These are phyloP conservation scores for Drosophila lacertosa DNA, from an alignment of 1,140 invertebrate species.

Conservation along the genomic window DNA sequence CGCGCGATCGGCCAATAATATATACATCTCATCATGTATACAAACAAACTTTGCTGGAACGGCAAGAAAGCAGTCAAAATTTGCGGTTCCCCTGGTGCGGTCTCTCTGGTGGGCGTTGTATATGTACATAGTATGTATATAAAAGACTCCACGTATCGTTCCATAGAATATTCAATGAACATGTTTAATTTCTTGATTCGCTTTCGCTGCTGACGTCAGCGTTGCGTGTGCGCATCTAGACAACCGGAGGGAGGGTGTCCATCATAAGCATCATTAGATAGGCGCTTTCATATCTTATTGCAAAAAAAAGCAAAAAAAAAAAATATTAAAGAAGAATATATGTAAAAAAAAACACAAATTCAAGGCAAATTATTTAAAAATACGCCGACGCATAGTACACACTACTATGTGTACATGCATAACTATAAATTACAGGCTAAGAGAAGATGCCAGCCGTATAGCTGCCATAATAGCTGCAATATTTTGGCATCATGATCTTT, in stretches of 20 bases:
- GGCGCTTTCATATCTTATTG: constrained; percentile 9
- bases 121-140: constrained; percentile 13
- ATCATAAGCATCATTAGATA: constrained; percentile 42
- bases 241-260: background rate
- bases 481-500: constrained; percentile 47
- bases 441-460: constrained; percentile 27
- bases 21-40: constrained; percentile 33
- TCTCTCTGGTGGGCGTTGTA: constrained; percentile 60
- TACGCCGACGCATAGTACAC: constrained; percentile 62
- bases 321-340: constrained; percentile 5
- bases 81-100: constrained; percentile 19
- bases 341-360: constrained; percentile 36
- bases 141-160: constrained; percentile 39
- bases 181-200: constrained; percentile 37
- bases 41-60: constrained; percentile 56
- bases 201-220: constrained; percentile 65
- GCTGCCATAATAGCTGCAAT: constrained; percentile 63
- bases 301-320: constrained; percentile 19
- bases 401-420: constrained; percentile 36
- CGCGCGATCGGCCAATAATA: constrained; percentile 45
- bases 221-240: constrained; percentile 35
- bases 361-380: constrained; percentile 76
- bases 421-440: constrained; percentile 50
- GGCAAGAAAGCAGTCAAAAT: constrained; percentile 28
- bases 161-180: constrained; percentile 56